Base-by-base conservation (phyloP, 35 echinoderm and acorn worm genomes). In the Strongylocentrotus purpuratus region DNA sequence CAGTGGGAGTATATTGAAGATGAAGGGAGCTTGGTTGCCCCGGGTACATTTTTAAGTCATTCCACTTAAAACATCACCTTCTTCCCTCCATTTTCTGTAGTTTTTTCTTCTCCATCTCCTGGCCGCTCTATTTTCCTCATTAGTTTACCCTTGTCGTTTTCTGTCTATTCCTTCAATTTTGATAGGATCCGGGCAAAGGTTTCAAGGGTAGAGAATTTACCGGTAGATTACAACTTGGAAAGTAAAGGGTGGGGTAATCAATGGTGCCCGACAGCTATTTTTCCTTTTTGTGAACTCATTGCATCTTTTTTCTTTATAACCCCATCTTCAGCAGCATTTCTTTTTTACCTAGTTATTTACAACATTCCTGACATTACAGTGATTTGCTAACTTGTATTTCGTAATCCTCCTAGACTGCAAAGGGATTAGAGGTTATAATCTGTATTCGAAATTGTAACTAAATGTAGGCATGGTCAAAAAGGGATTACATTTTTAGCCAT, bases 31-130 rank as follows among this genome's bases (percentile, higher is more conserved):
- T n/a, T 4, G 32, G 87, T 7, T 5, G 87, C 87, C 87, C 32
- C 87, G 33, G 87, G 87, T 89, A 33, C 45, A 32, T 89, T 89
- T 78, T 89, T 89, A 89, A 89, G 87, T 89, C 87, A 41, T 46
- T 25, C 87, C 33, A 89, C 87, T 89, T 89, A 89, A 41, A 41
- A 32, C 87, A 41, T 46, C 32, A 46, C 87, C 87, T 41, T 9
- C 9, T 32, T 78, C 25, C 9, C 87, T 78, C 25, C 20, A n/a
- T 78, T 78, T 78, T 28, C 61, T n/a, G 65, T 22, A 78, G 50
- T 8, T 11, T 59, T 59, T 59, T 28, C 25, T 28, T 70, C 61
- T 70, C 17, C 48, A 55, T 22, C 65, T 18, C 65, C 28, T 78
- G 65, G 4, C 25, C 4, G 4, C 65, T 78, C 28, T n/a, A 22